phyloP scores from a whole-genome alignment of 2,888 invertebrate species.

The Agonopterix arenella region DNA sequence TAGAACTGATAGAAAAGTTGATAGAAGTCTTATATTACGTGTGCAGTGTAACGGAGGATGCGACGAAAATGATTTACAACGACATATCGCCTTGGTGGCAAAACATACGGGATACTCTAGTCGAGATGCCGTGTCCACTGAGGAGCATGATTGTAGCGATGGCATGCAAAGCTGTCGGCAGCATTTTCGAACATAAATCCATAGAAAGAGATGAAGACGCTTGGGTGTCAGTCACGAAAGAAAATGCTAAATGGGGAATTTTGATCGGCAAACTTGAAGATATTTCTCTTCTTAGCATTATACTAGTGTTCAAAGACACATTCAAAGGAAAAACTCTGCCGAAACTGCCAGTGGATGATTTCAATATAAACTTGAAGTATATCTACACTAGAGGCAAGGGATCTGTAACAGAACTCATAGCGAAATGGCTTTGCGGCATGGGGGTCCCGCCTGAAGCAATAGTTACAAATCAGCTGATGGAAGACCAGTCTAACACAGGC shows the following conservation, averaged over 20 bases:
- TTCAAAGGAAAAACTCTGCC: conserved; percentile 62
- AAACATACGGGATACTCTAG: conserved; percentile 82
- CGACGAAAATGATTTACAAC: conserved; percentile 80
- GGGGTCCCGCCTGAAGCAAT: conserved; percentile 82
- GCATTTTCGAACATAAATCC: conserved; percentile 52
- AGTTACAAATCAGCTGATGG: conserved; percentile 69
- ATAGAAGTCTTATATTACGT: conserved; percentile 80
- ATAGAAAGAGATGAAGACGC: conserved; percentile 76
- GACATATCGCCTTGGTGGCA: conserved; percentile 90
- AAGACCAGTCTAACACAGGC: conserved; percentile 28
- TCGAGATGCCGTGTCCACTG: conserved; percentile 84
- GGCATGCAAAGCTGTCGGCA: conserved; percentile 86
- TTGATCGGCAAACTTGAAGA: conserved; percentile 94
- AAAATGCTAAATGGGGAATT: conserved; percentile 91
- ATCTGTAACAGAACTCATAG: conserved; percentile 91
- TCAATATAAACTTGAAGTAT: conserved; percentile 80
- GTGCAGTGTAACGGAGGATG: conserved; percentile 79
- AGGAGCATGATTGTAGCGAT: conserved; percentile 89
- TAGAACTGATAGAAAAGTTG: conserved; percentile 81
- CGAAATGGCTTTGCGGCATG: conserved; percentile 88
- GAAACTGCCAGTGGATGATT: conserved; percentile 70
- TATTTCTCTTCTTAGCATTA: conserved; percentile 85
- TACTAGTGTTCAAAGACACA: conserved; percentile 74
- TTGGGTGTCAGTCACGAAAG: conserved; percentile 91
- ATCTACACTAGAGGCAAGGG: conserved; percentile 83